Evolutionary conservation across 1,140 invertebrate species (phyloP).

Genomic region (Ctenoplectra terminalis): DNA sequence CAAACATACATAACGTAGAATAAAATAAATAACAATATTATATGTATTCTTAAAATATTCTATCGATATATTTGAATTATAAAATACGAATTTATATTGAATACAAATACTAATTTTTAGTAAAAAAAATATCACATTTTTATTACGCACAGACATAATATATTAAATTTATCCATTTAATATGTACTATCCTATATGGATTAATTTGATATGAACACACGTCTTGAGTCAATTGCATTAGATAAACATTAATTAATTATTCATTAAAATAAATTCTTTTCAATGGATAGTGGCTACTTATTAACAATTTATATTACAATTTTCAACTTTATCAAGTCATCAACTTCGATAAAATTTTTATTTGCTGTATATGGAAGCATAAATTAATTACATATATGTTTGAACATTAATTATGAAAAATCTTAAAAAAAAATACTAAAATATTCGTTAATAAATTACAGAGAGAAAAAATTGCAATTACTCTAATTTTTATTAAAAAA

Average conservation of each 20-base stretch:
- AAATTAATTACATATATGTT: neutral
- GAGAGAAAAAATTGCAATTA: too few species aligned
- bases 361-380: neutral
- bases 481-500: neutral
- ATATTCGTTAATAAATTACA: too few species aligned
- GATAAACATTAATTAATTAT: neutral
- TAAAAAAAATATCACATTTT: slow-evolving; percentile 32
- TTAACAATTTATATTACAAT: neutral
- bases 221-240: neutral
- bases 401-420: neutral
- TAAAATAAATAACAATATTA: slow-evolving; percentile 8
- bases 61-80: neutral
- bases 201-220: slow-evolving; percentile 1
- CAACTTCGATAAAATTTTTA: neutral
- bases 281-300: neutral
- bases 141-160: slow-evolving; percentile 5
- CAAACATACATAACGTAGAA: neutral
- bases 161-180: neutral
- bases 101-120: slow-evolving; percentile 7
- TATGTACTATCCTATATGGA: neutral
- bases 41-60: neutral
- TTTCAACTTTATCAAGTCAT: neutral
- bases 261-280: neutral
- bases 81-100: neutral
- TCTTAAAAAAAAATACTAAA: neutral